Evolutionary conservation across 2,888 invertebrate species (phyloP), one percentile per base, ranked within the genome.

Genomic region (Mechanitis mazaeus): DNA sequence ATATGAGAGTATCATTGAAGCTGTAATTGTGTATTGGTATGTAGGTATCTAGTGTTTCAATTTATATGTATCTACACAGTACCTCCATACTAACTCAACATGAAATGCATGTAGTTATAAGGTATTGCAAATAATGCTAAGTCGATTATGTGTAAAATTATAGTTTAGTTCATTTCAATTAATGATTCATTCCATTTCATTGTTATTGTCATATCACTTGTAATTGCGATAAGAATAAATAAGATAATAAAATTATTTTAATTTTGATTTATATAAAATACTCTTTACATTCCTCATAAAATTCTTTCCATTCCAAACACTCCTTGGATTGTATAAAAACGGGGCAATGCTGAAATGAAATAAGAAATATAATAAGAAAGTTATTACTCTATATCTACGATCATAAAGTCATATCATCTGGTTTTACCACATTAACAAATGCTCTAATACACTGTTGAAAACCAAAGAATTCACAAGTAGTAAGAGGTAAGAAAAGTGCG

Each of bases 11-110:
- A 78, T 79, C 80, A 74, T 77, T 70, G 69, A 69, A 72, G 78
- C 84, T 85, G 83, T 84, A 84, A 86, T 87, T 79, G 78, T 78
- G 77, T 79, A 77, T 79, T 74, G 77, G 79, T 80, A 78, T 75
- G 77, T 76, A 78, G 75, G 76, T 77, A 73, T 72, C 71, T 76
- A 42, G 42, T 71, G 71, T 68, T 68, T 64, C 60, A 70, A 69
- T 47, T 50, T 60, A 54, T 60, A 57, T 56, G 64, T 59, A 64
- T 69, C 61, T 68, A 68, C 65, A 50, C 31, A 31, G 69, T 77
- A 77, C 73, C 73, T 74, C 71, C 74, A 72, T 78, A 79, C 75
- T 78, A 78, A 79, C 78, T 61, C 20, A 75, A 78, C 79, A 80
- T 79, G 74, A 78, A 75, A 72, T 60, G 67, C 69, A 62, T 71